Evolutionary conservation across 1,140 invertebrate species (phyloP), one percentile per base, ranked within the genome.

Genomic region (Cepaea nemoralis): DNA sequence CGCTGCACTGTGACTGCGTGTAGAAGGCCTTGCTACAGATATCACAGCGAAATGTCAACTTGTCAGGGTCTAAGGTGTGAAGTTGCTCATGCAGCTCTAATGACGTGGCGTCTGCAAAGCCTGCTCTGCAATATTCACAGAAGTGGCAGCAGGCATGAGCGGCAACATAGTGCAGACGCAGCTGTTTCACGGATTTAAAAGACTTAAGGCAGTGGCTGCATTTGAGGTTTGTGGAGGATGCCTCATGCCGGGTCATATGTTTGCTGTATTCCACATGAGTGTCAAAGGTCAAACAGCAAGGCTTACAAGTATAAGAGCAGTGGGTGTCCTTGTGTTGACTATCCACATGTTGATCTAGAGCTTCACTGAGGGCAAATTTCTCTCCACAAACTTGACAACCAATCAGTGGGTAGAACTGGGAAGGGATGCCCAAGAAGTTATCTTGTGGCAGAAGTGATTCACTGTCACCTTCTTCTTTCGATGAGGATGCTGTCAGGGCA

Each of bases 21-120:
- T 93, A 93, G 85, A 94, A 94, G 0, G 93, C 91, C 88, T 93
- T 93, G 80, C 91, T 92, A 85, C 94, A 94, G 63, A 93, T 91
- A 85, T 92, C 87, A 83, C 94, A 94, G 3, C 91, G 90, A 66
- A 82, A 83, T 22, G 81, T 71, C 31, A 81, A 77, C 48, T 82
- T 81, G 31, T 78, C 77, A 14, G 80, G 69, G 8, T 83, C 81
- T 14, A 74, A 12, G 8, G 69, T 80, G 70, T 85, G 84, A 0
- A 70, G 40, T 33, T 77, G 70, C 22, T 83, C 82, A 74, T 85
- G 84, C 1, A 71, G 27, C 75, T 83, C 77, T 19, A 85, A 67
- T n/a, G 77, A 74, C 37, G 67, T 37, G 33, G 71, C 27, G 59
- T 79, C 77, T 1, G 77, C 33, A 55, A 85, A 85, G 0, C 82